Evolutionary conservation across 2,113 vertebrate species (phyloP).

Genomic region (Macrotis lagotis): DNA sequence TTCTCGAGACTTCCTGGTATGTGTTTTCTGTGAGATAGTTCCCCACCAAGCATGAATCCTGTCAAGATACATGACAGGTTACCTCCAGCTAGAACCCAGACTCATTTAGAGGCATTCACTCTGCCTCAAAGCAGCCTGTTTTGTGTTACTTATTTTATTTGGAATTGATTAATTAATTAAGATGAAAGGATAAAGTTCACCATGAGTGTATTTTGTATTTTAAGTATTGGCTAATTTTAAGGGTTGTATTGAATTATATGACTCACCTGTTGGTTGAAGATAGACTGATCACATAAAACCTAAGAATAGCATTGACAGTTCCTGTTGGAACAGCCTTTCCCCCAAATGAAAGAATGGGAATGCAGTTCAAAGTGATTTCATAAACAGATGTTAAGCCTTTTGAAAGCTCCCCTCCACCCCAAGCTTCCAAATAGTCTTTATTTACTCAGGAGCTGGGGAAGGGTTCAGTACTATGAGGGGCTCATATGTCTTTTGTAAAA

Average conservation of each 20-base stretch:
- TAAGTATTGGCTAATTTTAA: conserved; percentile 22
- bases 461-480: not conserved
- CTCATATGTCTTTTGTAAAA: not conserved
- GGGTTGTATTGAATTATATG: conserved; percentile 11
- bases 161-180: too few relatives aligned
- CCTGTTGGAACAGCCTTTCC: not conserved
- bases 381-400: conserved; percentile 28
- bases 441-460: not conserved
- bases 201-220: not conserved
- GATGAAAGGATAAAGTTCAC: not conserved
- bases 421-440: not conserved
- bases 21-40: conserved; percentile 3
- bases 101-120: too few relatives aligned
- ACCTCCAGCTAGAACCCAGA: too few relatives aligned
- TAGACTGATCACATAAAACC: not conserved
- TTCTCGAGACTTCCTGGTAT: not conserved
- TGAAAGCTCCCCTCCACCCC: not conserved
- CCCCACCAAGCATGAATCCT: not conserved
- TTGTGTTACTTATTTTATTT: too few relatives aligned
- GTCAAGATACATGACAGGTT: too few relatives aligned
- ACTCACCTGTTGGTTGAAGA: not conserved
- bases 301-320: not conserved
- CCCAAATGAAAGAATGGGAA: not conserved
- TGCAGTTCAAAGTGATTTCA: not conserved
- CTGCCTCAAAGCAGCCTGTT: too few relatives aligned